Evolutionary conservation across 2,888 invertebrate genomes (phyloP), one percentile per base, ranked within the genome.

Genomic region (Drosophila merina): DNA sequence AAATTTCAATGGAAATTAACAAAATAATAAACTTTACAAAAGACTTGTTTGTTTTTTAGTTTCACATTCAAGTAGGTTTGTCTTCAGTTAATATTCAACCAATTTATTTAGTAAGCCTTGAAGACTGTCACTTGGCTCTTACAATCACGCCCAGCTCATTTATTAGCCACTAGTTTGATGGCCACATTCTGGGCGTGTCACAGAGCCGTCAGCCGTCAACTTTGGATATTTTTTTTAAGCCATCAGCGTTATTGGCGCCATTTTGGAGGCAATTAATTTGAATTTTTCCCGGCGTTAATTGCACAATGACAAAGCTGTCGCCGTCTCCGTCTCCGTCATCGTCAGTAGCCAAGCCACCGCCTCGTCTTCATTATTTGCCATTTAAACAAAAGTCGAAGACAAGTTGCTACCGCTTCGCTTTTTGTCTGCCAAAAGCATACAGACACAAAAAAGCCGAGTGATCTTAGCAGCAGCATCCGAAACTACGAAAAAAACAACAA

Each of bases 221-320:
- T 12, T 12, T 62, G 36, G 30, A 36, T 51, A 40, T 51, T 59
- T 68, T 68, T 71, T 60, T 70, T 57, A 7, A 4, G 40, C 14
- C 38, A 20, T 44, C 20, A 26, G 47, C 30, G n/a, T 57, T 54
- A 81, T 82, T 79, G 73, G 74, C 82, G 82, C 82, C 82, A 82
- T 82, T 82, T 82, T 82, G 74, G 71, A 68, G 82, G 68, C 85
- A 85, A 82, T 85, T 79, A 82, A 82, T 82, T 82, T 79, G 72
- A 74, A 79, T 82, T 69, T 81, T 82, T 79, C 75, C 71, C 64
- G 71, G 69, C 77, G 85, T 79, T 82, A 82, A 82, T 82, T 85
- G 82, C 85, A 85, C 82, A 82, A 77, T 82, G 82, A 85, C 82
- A 79, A 82, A 85, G 85, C 85, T 82, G 74, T 73, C 73, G 66